Evolutionary conservation across 2,113 vertebrate species (phyloP).

Genomic region (Serilophus lunatus): DNA sequence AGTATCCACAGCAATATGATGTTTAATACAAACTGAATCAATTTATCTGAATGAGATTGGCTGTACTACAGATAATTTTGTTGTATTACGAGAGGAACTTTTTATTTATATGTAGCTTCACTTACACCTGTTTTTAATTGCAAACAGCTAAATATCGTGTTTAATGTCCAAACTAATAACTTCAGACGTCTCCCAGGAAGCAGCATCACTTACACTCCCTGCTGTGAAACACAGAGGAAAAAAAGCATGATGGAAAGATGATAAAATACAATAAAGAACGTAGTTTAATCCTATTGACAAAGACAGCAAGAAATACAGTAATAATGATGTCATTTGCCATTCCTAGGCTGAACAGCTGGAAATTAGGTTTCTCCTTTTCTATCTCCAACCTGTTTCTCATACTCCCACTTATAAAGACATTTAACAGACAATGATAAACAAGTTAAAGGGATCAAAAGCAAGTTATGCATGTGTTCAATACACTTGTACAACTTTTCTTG

Average conservation of each 20-base stretch:
- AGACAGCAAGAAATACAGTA: not conserved
- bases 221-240: not conserved
- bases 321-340: not conserved
- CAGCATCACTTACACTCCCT: not conserved
- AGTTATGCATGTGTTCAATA: not conserved
- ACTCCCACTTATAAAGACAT: not conserved
- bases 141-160: not conserved
- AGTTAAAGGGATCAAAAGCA: not conserved
- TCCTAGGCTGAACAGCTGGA: not conserved
- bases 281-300: not conserved
- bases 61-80: not conserved
- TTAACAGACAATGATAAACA: not conserved
- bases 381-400: not conserved
- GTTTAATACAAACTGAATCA: not conserved
- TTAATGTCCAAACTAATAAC: constrained; percentile 7
- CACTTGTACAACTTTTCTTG: not conserved
- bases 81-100: not conserved
- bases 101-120: not conserved
- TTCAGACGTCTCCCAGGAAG: not conserved
- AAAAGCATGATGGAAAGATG: not conserved
- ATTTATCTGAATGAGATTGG: not conserved
- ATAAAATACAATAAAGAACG: not conserved
- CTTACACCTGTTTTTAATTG: not conserved
- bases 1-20: not conserved
- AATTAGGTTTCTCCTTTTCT: not conserved